Conservation (phyloP, 2,797 vertebrate genomes). For the Monodelphis domestica region DNA sequence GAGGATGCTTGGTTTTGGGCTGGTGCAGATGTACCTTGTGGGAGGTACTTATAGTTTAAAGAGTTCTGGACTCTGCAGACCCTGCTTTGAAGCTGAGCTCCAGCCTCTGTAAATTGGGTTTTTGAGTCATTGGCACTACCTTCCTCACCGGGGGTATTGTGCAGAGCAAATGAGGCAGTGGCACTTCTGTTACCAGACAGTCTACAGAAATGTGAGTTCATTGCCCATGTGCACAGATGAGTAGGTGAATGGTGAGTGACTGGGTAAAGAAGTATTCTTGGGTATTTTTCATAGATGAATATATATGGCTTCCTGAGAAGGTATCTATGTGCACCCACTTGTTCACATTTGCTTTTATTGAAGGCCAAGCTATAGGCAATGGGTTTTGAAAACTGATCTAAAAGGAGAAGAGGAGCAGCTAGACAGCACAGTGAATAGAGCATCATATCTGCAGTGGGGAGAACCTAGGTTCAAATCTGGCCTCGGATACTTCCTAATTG, state of each 20-base stretch:
- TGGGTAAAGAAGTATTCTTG: not conserved
- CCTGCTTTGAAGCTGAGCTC: not conserved
- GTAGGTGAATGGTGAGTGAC: not conserved
- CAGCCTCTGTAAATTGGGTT: not conserved
- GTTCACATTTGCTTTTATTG: not conserved
- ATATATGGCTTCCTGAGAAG: not conserved
- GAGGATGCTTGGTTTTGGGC: not conserved
- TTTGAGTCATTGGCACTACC: no score
- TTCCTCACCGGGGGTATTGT: no score
- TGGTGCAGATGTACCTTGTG: not conserved
- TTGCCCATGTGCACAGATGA: not conserved
- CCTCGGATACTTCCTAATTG: no score
- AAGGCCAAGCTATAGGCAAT: not conserved
- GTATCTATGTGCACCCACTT: constrained; percentile 7
- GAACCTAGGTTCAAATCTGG: no score
- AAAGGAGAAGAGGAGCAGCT: no score
- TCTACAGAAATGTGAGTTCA: not conserved
- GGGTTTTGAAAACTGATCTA: not conserved
- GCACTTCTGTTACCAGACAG: not conserved
- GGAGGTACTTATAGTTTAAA: not conserved
- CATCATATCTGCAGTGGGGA: no score
- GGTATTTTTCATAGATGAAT: not conserved
- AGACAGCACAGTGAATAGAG: no score
- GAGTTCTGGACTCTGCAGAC: not conserved
- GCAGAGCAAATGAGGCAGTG: not conserved